Percentiles rank a stretch among this genome's conserved stretches.
phyloP scores from a whole-genome alignment of 2,888 invertebrate genomes.

The Sarcophaga caerulescens region DNA sequence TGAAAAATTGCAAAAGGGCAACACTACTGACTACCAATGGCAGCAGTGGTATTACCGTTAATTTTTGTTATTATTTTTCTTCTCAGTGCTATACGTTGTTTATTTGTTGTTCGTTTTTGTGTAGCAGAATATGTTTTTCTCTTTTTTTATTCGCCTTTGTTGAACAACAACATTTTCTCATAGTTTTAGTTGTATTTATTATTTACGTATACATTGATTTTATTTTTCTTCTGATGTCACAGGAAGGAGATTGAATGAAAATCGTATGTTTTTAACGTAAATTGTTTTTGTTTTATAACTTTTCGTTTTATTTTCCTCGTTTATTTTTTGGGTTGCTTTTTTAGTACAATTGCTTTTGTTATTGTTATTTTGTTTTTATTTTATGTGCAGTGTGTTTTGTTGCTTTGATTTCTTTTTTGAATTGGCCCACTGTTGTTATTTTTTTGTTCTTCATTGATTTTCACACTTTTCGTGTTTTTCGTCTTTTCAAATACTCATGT shows the following conservation, averaged over 20 bases:
- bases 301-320: neutral
- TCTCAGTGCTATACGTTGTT: conserved; percentile 22
- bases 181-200: conserved; percentile 1
- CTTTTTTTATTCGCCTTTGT: conserved; percentile 38
- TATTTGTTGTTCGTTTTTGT: conserved; percentile 29
- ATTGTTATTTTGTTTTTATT: conserved; percentile 3
- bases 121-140: conserved; percentile 32
- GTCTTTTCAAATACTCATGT: neutral
- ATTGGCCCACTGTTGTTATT: neutral
- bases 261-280: conserved; percentile 48
- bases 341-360: conserved; percentile 21
- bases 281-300: neutral
- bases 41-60: conserved; percentile 36
- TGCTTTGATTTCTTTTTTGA: conserved; percentile 19
- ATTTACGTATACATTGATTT: conserved; percentile 13
- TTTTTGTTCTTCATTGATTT: conserved; percentile 34
- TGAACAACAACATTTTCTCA: conserved; percentile 35
- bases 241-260: conserved; percentile 41
- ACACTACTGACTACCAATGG: neutral
- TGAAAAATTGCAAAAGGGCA: too few relatives aligned
- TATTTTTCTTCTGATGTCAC: conserved; percentile 61
- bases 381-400: neutral
- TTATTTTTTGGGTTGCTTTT: conserved; percentile 22
- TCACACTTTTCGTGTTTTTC: conserved; percentile 17
- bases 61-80: conserved; percentile 47